Percentiles rank a stretch among this genome's conserved stretches.
phyloP scores from a whole-genome alignment of 2,888 invertebrate genomes.

The Trilocha varians region DNA sequence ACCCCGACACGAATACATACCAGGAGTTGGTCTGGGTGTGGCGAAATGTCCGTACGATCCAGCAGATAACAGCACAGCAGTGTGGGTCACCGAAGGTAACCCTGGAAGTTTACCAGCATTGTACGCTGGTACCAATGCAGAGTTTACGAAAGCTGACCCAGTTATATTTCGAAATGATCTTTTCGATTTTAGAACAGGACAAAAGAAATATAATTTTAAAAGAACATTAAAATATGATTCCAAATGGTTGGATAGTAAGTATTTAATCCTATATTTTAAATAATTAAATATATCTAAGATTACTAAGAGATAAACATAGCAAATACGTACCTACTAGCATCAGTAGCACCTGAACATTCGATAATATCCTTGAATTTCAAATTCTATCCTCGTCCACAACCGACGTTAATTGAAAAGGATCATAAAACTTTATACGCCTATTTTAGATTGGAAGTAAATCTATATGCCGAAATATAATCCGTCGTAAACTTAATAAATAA shows the following conservation, averaged over 20 bases:
- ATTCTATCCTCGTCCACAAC: background rate
- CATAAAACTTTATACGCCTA: background rate
- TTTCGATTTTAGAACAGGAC: constrained; percentile 73
- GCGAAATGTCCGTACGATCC: constrained; percentile 84
- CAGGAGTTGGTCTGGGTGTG: constrained; percentile 77
- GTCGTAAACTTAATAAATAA: background rate
- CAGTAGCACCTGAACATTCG: too few relatives aligned
- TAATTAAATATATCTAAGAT: too few relatives aligned
- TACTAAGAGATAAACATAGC: too few relatives aligned
- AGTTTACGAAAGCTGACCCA: constrained; percentile 81
- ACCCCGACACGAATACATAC: constrained; percentile 73
- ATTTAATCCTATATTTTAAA: too few relatives aligned
- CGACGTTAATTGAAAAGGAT: background rate
- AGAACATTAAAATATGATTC: constrained; percentile 80
- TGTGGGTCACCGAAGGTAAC: constrained; percentile 80
- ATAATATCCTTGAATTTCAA: constrained; percentile 2
- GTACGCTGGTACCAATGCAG: constrained; percentile 82
- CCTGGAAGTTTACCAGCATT: constrained; percentile 77
- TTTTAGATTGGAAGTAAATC: background rate
- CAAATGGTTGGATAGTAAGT: constrained; percentile 82
- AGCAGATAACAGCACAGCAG: constrained; percentile 81
- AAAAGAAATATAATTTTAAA: constrained; percentile 76
- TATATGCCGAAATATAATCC: background rate
- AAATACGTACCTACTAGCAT: too few relatives aligned
- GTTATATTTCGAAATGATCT: constrained; percentile 81